Conservation (phyloP, 2,113 vertebrate species). For the Tychaedon coryphoeus region DNA sequence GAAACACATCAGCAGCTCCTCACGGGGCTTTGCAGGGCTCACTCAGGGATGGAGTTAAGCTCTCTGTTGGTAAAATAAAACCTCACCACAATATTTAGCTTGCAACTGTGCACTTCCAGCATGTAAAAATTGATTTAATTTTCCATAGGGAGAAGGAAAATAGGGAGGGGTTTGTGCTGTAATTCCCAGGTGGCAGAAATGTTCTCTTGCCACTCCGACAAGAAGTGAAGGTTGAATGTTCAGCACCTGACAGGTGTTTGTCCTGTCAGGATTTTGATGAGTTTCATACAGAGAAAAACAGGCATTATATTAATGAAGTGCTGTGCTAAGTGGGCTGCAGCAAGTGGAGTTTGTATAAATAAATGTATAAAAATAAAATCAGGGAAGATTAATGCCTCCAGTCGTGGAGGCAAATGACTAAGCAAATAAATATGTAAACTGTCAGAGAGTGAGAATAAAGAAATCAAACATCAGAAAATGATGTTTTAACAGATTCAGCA, state of each 20-base stretch:
- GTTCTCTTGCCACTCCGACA: neutral
- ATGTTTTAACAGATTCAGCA: neutral
- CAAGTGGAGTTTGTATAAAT: neutral
- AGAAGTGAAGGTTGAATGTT: neutral
- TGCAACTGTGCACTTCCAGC: neutral
- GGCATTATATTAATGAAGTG: neutral
- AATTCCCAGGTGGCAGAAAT: neutral
- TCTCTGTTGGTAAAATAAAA: conserved; percentile 47
- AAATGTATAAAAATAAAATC: neutral
- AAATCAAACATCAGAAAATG: neutral
- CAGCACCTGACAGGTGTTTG: neutral
- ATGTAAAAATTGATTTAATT: neutral
- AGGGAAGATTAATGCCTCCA: neutral
- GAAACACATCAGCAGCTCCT: neutral
- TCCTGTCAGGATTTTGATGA: neutral
- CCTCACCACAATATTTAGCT: conserved; percentile 17
- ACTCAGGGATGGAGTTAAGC: conserved; percentile 8
- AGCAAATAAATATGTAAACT: conserved; percentile 7
- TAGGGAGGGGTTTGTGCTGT: neutral
- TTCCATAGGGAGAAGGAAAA: conserved; percentile 5
- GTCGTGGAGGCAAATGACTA: neutral
- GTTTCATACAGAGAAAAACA: neutral
- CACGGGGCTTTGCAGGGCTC: conserved; percentile 20
- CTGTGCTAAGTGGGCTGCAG: neutral
- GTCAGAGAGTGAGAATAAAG: neutral